Evolutionary conservation across 2,113 vertebrate species (phyloP).

Genomic region (Probosciger aterrimus): DNA sequence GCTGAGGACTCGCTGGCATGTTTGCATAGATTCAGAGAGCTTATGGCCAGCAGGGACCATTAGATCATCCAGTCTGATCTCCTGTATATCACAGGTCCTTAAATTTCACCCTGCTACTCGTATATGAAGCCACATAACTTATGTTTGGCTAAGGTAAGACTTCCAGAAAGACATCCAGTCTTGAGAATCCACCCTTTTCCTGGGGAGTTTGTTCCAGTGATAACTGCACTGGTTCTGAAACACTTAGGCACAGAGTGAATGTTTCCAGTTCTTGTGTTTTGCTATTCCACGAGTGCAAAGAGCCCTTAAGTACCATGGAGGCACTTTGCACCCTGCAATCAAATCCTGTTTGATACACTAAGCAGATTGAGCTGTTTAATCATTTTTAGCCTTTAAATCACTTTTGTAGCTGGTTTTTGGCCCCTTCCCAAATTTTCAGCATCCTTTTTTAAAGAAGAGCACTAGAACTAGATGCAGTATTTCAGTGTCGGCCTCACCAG

Average conservation of each 20-base stretch:
- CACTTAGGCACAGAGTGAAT: not conserved
- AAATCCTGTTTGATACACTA: not conserved
- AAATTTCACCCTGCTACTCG: constrained; percentile 56
- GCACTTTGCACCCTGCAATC: not conserved
- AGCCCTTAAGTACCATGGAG: not conserved
- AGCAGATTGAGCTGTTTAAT: constrained; percentile 15
- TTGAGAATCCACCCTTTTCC: constrained; percentile 54
- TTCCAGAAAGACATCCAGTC: constrained; percentile 52
- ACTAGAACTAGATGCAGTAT: not conserved
- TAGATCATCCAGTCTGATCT: constrained; percentile 67
- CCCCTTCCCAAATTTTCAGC: constrained; percentile 13
- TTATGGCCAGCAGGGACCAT: constrained; percentile 60
- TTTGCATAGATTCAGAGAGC: constrained; percentile 55
- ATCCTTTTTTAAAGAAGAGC: not conserved
- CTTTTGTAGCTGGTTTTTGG: not conserved
- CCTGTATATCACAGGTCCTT: constrained; percentile 65
- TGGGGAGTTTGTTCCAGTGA: constrained; percentile 14
- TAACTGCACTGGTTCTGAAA: constrained; percentile 15
- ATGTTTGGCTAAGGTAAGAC: constrained; percentile 37
- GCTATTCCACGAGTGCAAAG: not conserved
- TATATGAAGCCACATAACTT: constrained; percentile 42
- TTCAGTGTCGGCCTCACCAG: not conserved
- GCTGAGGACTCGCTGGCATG: constrained; percentile 61
- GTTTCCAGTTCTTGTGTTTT: not conserved
- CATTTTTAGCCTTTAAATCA: constrained; percentile 17